phyloP scores from a whole-genome alignment of 2,888 invertebrate species.

The Ochropacha duplaris region DNA sequence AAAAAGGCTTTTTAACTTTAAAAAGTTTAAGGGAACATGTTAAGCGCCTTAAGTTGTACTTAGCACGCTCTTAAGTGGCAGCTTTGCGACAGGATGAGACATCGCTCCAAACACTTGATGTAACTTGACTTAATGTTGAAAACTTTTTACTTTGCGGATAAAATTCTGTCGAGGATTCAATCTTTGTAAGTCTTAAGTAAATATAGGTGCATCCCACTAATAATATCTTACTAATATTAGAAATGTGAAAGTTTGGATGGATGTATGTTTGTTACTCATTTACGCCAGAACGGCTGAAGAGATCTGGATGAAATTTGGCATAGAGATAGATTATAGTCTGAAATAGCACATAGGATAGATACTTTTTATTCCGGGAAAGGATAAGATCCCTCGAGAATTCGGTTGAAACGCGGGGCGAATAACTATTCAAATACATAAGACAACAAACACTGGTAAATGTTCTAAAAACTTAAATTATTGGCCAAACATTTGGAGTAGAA shows the following conservation, averaged over 20 bases:
- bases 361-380: too few relatives aligned
- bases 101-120: slow-evolving; percentile 27
- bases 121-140: slow-evolving; percentile 32
- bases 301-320: too few relatives aligned
- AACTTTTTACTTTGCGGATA: slow-evolving; percentile 23
- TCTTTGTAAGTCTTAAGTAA: neutral
- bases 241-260: too few relatives aligned
- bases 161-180: neutral
- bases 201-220: neutral
- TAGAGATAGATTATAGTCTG: too few relatives aligned
- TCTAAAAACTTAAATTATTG: neutral
- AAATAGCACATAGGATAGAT: too few relatives aligned
- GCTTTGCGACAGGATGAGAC: slow-evolving; percentile 11
- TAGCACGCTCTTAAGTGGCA: slow-evolving; percentile 41
- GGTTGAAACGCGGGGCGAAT: too few relatives aligned
- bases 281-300: too few relatives aligned
- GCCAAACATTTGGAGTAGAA: slow-evolving; percentile 4
- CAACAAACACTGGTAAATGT: neutral
- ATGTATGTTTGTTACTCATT: too few relatives aligned
- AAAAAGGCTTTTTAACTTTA: slow-evolving; percentile 21
- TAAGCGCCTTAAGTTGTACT: slow-evolving; percentile 42
- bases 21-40: slow-evolving; percentile 39
- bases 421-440: too few relatives aligned
- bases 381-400: too few relatives aligned
- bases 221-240: too few relatives aligned